Evolutionary conservation across 1,140 invertebrate genomes (phyloP).

Genomic region (Penaeus japonicus): DNA sequence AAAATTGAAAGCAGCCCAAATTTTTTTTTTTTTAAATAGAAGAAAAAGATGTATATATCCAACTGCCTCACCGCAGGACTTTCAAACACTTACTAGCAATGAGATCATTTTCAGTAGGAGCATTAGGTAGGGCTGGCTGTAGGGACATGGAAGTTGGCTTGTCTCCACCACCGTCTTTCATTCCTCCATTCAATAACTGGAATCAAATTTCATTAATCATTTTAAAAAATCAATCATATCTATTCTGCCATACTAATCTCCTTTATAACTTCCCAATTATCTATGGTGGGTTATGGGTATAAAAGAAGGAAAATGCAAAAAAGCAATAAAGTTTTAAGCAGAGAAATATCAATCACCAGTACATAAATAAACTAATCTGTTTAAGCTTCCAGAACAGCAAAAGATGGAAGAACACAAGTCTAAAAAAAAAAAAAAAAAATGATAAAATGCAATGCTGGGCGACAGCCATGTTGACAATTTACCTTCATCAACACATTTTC

Average conservation of each 20-base stretch:
- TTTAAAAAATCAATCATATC: neutral
- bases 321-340: too few species aligned
- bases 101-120: constrained; percentile 55
- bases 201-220: neutral
- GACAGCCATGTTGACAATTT: constrained; percentile 9
- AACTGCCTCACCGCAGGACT: too few species aligned
- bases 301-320: too few species aligned
- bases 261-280: too few species aligned
- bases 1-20: neutral
- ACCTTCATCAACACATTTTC: constrained; percentile 39
- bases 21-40: too few species aligned
- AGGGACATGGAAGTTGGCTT: constrained; percentile 23
- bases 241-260: too few species aligned
- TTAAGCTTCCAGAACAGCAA: too few species aligned
- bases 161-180: constrained; percentile 37
- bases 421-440: neutral
- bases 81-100: constrained; percentile 49
- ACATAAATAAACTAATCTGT: too few species aligned
- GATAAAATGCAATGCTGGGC: neutral
- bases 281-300: too few species aligned
- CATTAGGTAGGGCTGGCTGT: constrained; percentile 50
- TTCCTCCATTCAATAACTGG: constrained; percentile 48
- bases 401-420: neutral
- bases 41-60: too few species aligned
- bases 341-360: too few species aligned